Base-by-base conservation (phyloP, 2,797 vertebrate genomes). In the Phalloptychus januarius region DNA sequence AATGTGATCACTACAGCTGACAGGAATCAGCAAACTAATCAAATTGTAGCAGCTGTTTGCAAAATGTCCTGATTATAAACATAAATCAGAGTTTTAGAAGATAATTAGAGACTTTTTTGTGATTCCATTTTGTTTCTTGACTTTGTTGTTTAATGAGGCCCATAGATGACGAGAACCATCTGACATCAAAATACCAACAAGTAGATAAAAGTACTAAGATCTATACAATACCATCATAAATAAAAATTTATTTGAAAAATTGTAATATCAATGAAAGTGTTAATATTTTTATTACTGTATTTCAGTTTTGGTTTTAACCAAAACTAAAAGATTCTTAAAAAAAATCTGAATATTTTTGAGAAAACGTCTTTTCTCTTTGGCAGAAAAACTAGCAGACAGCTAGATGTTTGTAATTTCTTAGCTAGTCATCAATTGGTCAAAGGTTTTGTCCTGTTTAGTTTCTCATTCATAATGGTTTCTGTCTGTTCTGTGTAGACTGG, bases 401-500 rank as follows among this genome's bases (percentile, higher is more conserved):
- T 70, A 45, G 67, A 69, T 42, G 63, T 23, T 67, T 40, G 63
- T 65, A 3, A 23, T 67, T 38, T 67, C 63, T 25, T 69, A 42
- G 18, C 42, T 56, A 56, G 28, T 45, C 54, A 48, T 31, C 58
- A 25, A 3, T 12, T 44, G 40, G 23, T 42, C 23, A 70, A 70
- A 70, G 25, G 28, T 70, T 67, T 50, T 42, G 18, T 28, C 15
- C 36, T 74, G 79, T 58, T 61, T 74, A 6, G 36, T 33, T 42
- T 61, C 13, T 72, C 72, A 11, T 0, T 56, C 25, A 4, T 84
- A 28, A 75, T 65, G 61, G 33, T 82, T 48, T 87, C 48, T 87
- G 16, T 76, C 1, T 89, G 76, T 50, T 84, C 52, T 42, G 80
- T 93, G 90, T 92, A 99, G 98, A 99, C 94, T 99, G 98, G 98